Conservation (phyloP, 1,140 invertebrate genomes). For the Ips nitidus region DNA sequence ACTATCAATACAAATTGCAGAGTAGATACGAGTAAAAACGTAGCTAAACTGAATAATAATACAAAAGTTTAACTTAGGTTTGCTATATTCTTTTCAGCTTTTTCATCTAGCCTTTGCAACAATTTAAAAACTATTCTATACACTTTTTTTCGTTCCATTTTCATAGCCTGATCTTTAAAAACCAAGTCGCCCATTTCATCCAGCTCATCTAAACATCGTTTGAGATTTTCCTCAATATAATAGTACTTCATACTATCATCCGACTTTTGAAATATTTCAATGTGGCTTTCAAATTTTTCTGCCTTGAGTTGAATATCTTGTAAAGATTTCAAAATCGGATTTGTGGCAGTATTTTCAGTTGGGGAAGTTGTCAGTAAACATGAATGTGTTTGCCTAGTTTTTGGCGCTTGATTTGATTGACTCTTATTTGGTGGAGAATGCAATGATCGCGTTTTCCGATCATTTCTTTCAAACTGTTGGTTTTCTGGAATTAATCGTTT, state of each 20-base stretch:
- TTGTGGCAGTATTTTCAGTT: conserved; percentile 2
- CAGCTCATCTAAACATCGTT: conserved; percentile 17
- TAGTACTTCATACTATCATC: conserved; percentile 28
- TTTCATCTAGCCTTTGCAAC: conserved; percentile 14
- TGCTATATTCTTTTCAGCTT: neutral
- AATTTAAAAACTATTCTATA: conserved; percentile 8
- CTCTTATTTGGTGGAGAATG: too few species aligned
- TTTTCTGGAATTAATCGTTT: too few species aligned
- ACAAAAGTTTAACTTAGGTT: too few species aligned
- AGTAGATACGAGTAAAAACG: too few species aligned
- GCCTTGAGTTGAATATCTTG: conserved; percentile 18
- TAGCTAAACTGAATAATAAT: too few species aligned
- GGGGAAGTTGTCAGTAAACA: neutral
- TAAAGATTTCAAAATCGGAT: neutral
- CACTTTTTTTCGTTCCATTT: conserved; percentile 3
- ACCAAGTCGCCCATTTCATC: conserved; percentile 20
- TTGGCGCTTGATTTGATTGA: too few species aligned
- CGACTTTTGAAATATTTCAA: conserved; percentile 21
- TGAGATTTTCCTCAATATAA: conserved; percentile 35
- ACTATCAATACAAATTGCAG: too few species aligned
- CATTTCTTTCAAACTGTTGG: too few species aligned
- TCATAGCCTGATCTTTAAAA: neutral
- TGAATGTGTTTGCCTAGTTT: neutral
- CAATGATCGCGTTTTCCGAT: too few species aligned
- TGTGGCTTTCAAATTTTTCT: conserved; percentile 12